Evolutionary conservation across 2,797 vertebrate species (phyloP).

Genomic region (Alca torda): DNA sequence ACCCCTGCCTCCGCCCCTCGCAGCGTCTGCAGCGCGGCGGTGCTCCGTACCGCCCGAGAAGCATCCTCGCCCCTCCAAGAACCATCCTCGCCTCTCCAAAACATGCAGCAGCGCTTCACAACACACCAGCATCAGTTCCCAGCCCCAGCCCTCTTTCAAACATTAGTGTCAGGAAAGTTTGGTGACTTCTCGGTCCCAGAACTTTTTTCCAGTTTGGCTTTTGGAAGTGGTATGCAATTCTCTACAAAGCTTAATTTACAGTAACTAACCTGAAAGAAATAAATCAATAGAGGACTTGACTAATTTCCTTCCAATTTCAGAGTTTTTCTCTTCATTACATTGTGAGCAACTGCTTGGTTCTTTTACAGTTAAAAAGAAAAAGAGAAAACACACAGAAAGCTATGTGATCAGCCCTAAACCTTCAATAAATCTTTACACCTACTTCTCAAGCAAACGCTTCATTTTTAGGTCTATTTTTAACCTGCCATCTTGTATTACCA

Average conservation of each 20-base stretch:
- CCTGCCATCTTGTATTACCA: background rate
- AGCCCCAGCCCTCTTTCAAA: background rate
- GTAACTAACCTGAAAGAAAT: background rate
- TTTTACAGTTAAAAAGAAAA: background rate
- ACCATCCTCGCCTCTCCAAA: background rate
- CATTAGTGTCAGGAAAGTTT: rapidly evolving
- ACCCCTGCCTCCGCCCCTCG: background rate
- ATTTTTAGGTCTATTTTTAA: background rate
- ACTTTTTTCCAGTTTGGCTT: background rate
- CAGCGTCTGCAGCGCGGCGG: background rate
- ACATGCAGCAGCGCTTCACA: background rate
- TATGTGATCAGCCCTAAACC: background rate
- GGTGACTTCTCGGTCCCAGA: background rate
- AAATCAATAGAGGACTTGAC: background rate
- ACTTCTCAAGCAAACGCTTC: background rate
- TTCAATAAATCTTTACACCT: background rate
- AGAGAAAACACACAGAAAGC: background rate
- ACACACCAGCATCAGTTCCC: background rate
- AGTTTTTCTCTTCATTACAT: background rate
- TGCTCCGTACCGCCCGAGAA: background rate
- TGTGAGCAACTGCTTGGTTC: background rate
- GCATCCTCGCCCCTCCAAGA: background rate
- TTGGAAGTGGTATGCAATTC: background rate
- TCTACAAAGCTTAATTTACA: background rate
- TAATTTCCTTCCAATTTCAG: background rate